Evolutionary conservation across 2,113 vertebrate species (phyloP).

Genomic region (Merops nubicus): DNA sequence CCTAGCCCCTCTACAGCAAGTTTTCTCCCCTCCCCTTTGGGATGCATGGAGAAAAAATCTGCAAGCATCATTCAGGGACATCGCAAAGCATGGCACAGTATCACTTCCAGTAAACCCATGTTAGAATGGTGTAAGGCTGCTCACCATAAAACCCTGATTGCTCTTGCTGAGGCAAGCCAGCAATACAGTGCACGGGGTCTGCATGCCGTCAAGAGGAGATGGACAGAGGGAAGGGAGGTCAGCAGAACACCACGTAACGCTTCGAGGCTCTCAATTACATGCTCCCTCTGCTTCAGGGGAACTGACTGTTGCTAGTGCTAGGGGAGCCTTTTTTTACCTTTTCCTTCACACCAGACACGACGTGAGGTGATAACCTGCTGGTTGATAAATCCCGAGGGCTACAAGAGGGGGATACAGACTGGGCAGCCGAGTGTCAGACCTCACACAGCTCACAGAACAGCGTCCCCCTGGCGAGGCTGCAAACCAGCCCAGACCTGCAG

Average conservation of each 20-base stretch:
- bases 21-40: background rate
- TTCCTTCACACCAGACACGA: background rate
- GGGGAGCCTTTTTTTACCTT: background rate
- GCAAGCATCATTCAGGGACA: background rate
- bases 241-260: background rate
- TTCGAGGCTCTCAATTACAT: background rate
- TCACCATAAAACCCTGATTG: fast-evolving
- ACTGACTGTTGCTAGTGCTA: no score
- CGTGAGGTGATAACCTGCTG: fast-evolving
- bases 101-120: no score
- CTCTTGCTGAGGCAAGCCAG: background rate
- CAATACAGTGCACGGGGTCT: fast-evolving
- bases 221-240: background rate
- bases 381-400: background rate
- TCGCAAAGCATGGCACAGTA: no score
- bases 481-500: background rate
- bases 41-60: fast-evolving
- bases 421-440: background rate
- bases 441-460: fast-evolving
- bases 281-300: background rate
- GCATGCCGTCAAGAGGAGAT: fast-evolving
- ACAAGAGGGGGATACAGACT: background rate
- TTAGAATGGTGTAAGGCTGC: fast-evolving
- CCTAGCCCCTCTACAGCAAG: fast-evolving
- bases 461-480: background rate